These are phyloP conservation scores for Elegia similella DNA, from an alignment of 2,888 invertebrate species.

Conservation along the genomic window DNA sequence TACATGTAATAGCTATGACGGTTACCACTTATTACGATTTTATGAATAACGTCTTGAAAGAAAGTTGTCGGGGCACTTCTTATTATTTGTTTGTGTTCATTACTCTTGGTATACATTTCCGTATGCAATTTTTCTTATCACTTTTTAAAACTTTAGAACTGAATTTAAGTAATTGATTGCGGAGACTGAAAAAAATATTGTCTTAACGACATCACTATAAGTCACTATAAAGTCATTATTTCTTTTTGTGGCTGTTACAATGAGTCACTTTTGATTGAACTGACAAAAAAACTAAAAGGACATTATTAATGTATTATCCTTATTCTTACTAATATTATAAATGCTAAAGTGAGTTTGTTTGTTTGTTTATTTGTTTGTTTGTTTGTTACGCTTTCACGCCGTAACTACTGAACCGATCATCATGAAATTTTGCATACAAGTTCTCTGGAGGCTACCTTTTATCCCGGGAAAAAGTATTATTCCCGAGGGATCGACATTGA, in stretches of 20 bases:
- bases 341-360: no score
- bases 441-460: no score
- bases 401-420: no score
- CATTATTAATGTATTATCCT: not conserved
- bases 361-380: no score
- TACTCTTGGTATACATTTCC: not conserved
- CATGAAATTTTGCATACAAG: no score
- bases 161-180: not conserved
- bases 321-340: no score
- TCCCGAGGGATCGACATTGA: no score
- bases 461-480: no score
- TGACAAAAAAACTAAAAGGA: not conserved
- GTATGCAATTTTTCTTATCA: not conserved
- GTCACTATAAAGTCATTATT: not conserved
- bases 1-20: slow-evolving; percentile 25
- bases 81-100: slow-evolving; percentile 2
- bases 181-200: not conserved
- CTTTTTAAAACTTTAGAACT: not conserved
- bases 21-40: slow-evolving; percentile 12
- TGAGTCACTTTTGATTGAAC: not conserved
- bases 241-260: not conserved
- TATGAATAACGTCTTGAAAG: slow-evolving; percentile 4
- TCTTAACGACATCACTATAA: not conserved
- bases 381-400: no score
- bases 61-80: slow-evolving; percentile 7